A percentile compares a stretch with the other conserved stretches of the same genome.
These are phyloP conservation scores for Drosophila truncata DNA, from an alignment of 1,140 invertebrate species.

Conservation along the genomic window DNA sequence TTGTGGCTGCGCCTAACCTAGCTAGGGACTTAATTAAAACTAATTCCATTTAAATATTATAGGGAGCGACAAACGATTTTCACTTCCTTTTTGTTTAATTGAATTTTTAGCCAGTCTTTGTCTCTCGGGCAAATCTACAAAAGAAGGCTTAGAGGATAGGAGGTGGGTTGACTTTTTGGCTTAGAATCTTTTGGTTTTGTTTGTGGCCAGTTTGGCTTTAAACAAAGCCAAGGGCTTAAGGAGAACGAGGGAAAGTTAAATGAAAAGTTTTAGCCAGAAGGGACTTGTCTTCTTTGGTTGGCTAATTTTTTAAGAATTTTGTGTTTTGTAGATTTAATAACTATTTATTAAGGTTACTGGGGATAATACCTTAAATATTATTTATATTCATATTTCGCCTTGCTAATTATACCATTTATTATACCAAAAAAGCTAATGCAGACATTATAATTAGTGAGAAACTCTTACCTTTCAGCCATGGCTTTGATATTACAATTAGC, in stretches of 20 bases:
- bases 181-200: slow-evolving; percentile 52
- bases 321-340: background rate
- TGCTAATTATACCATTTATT: background rate
- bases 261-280: slow-evolving; percentile 18
- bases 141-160: slow-evolving; percentile 18
- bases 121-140: slow-evolving; percentile 47
- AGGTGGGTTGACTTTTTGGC: slow-evolving; percentile 42
- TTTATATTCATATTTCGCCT: too few species aligned
- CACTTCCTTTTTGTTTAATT: slow-evolving; percentile 64
- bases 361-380: background rate
- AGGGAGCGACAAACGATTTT: slow-evolving; percentile 60
- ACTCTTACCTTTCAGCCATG: slow-evolving; percentile 31
- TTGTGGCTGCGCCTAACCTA: slow-evolving; percentile 65
- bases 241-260: background rate
- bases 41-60: slow-evolving; percentile 81
- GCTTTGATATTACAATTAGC: slow-evolving; percentile 9
- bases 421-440: background rate
- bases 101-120: slow-evolving; percentile 47
- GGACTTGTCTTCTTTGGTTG: background rate
- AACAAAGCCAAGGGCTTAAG: slow-evolving; percentile 38
- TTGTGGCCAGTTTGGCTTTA: slow-evolving; percentile 40
- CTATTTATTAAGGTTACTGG: too few species aligned
- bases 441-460: slow-evolving; percentile 4
- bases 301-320: slow-evolving; percentile 15
- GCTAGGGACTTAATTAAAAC: slow-evolving; percentile 76